Evolutionary conservation across 2,113 vertebrate genomes (phyloP), one percentile per base, ranked within the genome.

Genomic region (Microcebus ravelobensis): DNA sequence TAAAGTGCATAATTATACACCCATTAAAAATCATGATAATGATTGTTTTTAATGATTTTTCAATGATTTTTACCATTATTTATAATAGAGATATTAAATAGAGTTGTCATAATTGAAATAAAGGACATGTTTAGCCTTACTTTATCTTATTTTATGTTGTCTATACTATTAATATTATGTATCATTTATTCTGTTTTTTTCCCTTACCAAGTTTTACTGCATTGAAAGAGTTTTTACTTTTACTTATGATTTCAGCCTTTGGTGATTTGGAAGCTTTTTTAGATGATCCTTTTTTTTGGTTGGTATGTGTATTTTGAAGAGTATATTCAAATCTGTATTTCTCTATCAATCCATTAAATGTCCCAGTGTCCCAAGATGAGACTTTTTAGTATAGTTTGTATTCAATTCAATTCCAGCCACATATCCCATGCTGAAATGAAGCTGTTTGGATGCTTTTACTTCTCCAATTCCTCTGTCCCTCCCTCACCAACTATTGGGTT

Each of bases 191-290:
- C 23, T 21, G 36, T 14, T n/a, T n/a, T 67, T 86, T 83, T 50
- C 20, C 6, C 76, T 70, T 14, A 29, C 18, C 7, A 65, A 59
- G 73, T 94, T 94, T 95, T 92, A 23, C 50, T 86, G 48, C 39
- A 39, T 34, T 91, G 42, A 48, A 57, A 45, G 6, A 65, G 27
- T 67, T 87, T 91, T 76, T 80, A 88, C 61, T 91, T 96, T 95
- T 87, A 29, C 42, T 90, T 71, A 55, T 7, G 90, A 31, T 84
- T 80, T 93, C 95, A n/a, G 17, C 12, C 31, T 34, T 68, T 82
- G 65, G 27, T 89, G 25, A 89, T 93, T 86, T 88, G 52, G 34
- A 95, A 82, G 57, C 52, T 93, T 89, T 91, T 86, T 67, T 94
- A 89, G 17, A 67, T 89, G 52, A 20, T n/a, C 8, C 34, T 36